A percentile compares a stretch with the other conserved stretches of the same genome.
phyloP scores from a whole-genome alignment of 2,797 vertebrate genomes.

The Liparis tanakae region DNA sequence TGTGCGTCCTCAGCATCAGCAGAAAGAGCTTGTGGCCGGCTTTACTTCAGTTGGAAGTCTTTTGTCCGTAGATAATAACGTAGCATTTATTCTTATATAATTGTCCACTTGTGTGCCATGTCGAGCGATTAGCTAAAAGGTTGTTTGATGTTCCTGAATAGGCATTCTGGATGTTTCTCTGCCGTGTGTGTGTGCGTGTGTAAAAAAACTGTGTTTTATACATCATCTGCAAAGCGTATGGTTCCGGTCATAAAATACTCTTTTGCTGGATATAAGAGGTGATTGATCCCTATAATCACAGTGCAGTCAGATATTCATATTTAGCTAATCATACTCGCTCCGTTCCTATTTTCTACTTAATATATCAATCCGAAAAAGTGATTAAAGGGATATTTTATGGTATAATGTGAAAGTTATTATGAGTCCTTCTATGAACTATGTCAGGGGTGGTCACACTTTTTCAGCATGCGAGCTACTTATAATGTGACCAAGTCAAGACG shows the following conservation, averaged over 20 bases:
- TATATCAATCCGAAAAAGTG: constrained; percentile 32
- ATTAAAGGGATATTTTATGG: constrained; percentile 47
- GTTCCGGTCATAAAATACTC: constrained; percentile 25
- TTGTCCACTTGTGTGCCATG: constrained; percentile 43
- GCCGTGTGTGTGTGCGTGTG: constrained; percentile 2
- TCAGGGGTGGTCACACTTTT: no score
- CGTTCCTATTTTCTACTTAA: constrained; percentile 41
- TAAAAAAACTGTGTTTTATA: background rate
- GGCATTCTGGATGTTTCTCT: constrained; percentile 23
- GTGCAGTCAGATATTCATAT: constrained; percentile 58
- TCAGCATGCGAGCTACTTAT: no score
- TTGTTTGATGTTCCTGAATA: constrained; percentile 40
- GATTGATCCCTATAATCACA: constrained; percentile 64
- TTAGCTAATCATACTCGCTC: constrained; percentile 58
- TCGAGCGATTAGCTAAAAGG: constrained; percentile 44
- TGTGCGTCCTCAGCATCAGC: constrained; percentile 65
- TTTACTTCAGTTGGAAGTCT: constrained; percentile 51
- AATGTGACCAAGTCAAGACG: no score
- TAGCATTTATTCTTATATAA: constrained; percentile 47
- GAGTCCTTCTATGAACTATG: constrained; percentile 11
- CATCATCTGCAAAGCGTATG: constrained; percentile 24
- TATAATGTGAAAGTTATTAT: constrained; percentile 9
- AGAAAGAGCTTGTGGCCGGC: constrained; percentile 31
- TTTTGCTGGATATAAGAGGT: constrained; percentile 38
- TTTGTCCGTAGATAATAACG: constrained; percentile 57